Evolutionary conservation across 2,797 vertebrate genomes (phyloP), one percentile per base, ranked within the genome.

Genomic region (Percopsis omiscomaycus): DNA sequence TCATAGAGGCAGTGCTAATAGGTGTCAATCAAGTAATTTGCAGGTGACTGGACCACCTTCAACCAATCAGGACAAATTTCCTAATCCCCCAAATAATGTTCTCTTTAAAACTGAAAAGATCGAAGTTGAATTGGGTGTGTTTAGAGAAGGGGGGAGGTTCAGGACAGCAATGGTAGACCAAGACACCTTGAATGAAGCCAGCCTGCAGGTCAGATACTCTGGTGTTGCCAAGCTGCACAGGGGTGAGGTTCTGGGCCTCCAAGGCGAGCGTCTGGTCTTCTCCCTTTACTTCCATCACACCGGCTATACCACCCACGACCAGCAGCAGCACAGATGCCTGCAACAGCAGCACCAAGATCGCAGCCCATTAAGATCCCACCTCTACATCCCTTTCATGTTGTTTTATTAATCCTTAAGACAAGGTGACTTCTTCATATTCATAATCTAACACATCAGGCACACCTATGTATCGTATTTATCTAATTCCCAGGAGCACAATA

Each of bases 311-410:
- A 1, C 61, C 91, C 84, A 96, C 80, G 77, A 92, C 86, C 83
- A 98, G 66, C 62, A 96, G 68, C 12, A 98, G 77, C 72, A 96
- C 93, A 0, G 95, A 97, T 8, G 94, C 93, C 97, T 98, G 83
- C 3, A 81, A 81, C 15, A 72, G 71, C 56, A 83, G 69, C 0
- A 2, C 22, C 22, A 22, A 22, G 1, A 22, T 22, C 22, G 22
- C 28, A 57, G 4, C n/a, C 37, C 45, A 30, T 49, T 15, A 61
- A 27, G 5, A 53, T 16, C 4, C 42, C 29, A 49, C 57, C 70
- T 3, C 0, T 16, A 51, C 37, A 42, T 42, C 37, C 9, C 37
- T 42, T 42, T 9, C 37, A 2, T 42, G 9, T 42, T 10, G 37
- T 42, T 42, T 9, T 9, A 42, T 42, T 5, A 42, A 6, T 2